Evolutionary conservation across 2,888 invertebrate species (phyloP).

Genomic region (Meliscaeva auricollis): DNA sequence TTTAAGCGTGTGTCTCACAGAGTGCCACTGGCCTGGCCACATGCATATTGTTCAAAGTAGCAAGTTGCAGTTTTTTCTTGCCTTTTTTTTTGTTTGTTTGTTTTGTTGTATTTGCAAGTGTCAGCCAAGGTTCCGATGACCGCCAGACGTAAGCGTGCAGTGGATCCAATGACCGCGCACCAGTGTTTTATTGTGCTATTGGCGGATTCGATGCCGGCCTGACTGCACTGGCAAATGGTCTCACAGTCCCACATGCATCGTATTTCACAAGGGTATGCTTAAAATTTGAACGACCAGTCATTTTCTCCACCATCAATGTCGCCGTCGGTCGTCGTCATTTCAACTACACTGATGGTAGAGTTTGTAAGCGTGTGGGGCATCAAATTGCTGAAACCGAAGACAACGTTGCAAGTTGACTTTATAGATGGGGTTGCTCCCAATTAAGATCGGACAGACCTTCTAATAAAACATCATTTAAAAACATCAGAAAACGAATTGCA

Average conservation of each 20-base stretch:
- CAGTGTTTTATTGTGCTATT: neutral
- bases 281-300: slow-evolving; percentile 11
- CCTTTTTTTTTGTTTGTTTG: neutral
- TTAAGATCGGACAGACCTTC: slow-evolving; percentile 37
- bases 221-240: slow-evolving; percentile 24
- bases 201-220: slow-evolving; percentile 30
- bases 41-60: neutral
- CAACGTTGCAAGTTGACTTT: slow-evolving; percentile 23
- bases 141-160: slow-evolving; percentile 70
- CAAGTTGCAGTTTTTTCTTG: slow-evolving; percentile 3
- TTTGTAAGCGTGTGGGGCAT: slow-evolving; percentile 53
- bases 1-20: neutral
- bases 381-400: slow-evolving; percentile 49
- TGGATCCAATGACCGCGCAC: slow-evolving; percentile 60
- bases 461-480: slow-evolving; percentile 40
- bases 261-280: slow-evolving; percentile 51
- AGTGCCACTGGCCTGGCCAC: slow-evolving; percentile 10
- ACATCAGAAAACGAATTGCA: slow-evolving; percentile 17
- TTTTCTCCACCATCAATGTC: neutral
- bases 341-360: neutral
- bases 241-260: slow-evolving; percentile 59
- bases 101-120: neutral
- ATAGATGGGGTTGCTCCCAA: slow-evolving; percentile 29
- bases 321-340: neutral
- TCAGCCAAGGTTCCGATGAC: slow-evolving; percentile 62